Percentiles rank a stretch among this genome's conserved stretches.
Evolutionary conservation across 2,113 vertebrate genomes (phyloP).

Genomic region (Cathartes aura): DNA sequence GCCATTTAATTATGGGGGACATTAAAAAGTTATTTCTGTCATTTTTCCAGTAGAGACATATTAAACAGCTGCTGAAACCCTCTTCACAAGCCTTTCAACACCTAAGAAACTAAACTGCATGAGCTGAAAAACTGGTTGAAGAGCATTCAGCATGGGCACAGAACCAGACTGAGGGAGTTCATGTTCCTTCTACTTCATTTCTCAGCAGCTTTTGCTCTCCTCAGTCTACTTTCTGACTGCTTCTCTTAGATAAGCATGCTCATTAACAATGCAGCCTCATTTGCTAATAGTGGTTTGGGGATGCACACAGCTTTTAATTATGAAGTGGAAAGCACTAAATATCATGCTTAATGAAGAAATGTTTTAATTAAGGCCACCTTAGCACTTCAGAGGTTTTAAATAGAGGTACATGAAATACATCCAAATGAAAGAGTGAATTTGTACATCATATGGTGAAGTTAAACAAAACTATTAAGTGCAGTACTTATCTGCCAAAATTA

Average conservation of each 20-base stretch:
- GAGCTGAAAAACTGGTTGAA: not conserved
- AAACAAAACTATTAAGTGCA: not conserved
- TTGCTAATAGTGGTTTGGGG: not conserved
- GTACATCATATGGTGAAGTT: not conserved
- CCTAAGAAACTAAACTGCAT: not conserved
- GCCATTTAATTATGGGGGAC: not conserved
- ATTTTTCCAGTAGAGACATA: not conserved
- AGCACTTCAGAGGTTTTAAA: not conserved
- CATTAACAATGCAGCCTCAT: not conserved
- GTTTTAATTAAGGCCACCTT: not conserved
- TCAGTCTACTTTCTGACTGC: not conserved
- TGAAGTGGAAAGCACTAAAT: not conserved
- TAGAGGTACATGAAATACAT: not conserved
- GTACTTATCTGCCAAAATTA: not conserved
- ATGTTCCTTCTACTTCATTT: not conserved
- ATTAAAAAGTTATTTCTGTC: not conserved
- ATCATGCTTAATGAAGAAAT: not conserved
- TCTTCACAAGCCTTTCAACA: not conserved
- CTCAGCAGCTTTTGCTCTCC: not conserved
- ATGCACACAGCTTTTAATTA: not conserved
- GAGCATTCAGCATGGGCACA: not conserved
- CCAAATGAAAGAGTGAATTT: not conserved
- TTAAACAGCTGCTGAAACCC: not conserved
- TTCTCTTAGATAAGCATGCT: not conserved
- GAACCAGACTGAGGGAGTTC: not conserved